Percentiles rank a stretch among this genome's conserved stretches.
These are phyloP conservation scores for Sylvilagus bachmani DNA, from an alignment of 2,113 vertebrate genomes.

Conservation along the genomic window DNA sequence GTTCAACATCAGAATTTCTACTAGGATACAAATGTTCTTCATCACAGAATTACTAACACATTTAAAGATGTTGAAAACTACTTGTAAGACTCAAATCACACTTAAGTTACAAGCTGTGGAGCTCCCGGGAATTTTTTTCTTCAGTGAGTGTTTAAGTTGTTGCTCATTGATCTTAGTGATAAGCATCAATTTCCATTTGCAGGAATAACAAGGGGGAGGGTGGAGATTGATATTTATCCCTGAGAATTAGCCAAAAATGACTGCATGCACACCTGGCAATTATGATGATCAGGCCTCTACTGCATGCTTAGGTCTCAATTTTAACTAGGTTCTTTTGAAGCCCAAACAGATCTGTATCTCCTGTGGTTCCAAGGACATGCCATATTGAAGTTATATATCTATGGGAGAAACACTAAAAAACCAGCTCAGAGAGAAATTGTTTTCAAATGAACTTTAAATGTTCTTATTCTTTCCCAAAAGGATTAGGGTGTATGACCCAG, in stretches of 20 bases:
- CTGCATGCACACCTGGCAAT: background rate
- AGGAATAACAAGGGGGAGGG: background rate
- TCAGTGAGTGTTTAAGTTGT: background rate
- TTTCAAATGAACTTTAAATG: slow-evolving; percentile 25
- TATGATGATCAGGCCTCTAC: background rate
- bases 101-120: background rate
- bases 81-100: background rate
- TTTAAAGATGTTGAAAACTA: slow-evolving; percentile 17
- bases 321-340: slow-evolving; percentile 18
- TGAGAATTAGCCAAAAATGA: background rate
- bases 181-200: background rate
- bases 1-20: slow-evolving; percentile 12
- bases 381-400: background rate
- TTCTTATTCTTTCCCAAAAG: background rate
- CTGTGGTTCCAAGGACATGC: background rate
- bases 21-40: background rate
- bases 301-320: background rate
- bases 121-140: background rate
- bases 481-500: background rate
- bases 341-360: background rate
- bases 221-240: background rate
- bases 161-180: background rate
- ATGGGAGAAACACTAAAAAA: background rate
- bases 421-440: background rate
- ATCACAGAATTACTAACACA: background rate